Evolutionary conservation across 2,888 invertebrate species (phyloP), one percentile per base, ranked within the genome.

Genomic region (Macrophya annulata): DNA sequence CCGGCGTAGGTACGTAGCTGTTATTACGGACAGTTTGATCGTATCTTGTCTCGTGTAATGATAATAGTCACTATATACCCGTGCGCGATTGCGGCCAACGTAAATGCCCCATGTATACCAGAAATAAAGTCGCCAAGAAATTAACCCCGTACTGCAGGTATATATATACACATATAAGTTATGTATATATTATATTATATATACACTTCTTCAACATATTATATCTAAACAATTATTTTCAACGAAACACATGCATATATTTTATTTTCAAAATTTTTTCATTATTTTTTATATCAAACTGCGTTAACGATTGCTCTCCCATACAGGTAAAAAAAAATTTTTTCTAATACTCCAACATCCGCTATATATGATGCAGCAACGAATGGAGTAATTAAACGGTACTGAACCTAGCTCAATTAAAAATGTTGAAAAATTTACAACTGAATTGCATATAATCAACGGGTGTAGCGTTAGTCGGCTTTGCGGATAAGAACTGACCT

Each of bases 1-100:
- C 17, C 40, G 21, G 21, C 51, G 40, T 40, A 31, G 45, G 45
- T 51, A 37, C 87, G 82, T 88, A 89, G 89, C 91, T 92, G 91
- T 92, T 91, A 92, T 92, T 92, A 92, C 90, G 86, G 92, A 91
- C 90, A 92, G 91, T 92, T 92, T 91, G 92, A 92, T 92, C 91
- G 90, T 92, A 92, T 92, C 92, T 90, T 89, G 87, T 87, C 88
- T 59, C 45, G 77, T 90, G 89, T 91, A 92, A 92, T 92, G 91
- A 91, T 90, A 91, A 92, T 92, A 90, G 91, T 90, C 90, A 90
- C 89, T 89, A 87, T 85, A 86, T 79, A 86, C 84, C 86, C 85
- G 86, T 84, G 89, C 89, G 87, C 89, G 90, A 92, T 91, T 91
- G 91, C 90, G 89, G 90, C 89, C 90, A 89, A 91, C 90, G 91